Base-by-base conservation (phyloP, 2,113 vertebrate genomes). In the Stegastes partitus region DNA sequence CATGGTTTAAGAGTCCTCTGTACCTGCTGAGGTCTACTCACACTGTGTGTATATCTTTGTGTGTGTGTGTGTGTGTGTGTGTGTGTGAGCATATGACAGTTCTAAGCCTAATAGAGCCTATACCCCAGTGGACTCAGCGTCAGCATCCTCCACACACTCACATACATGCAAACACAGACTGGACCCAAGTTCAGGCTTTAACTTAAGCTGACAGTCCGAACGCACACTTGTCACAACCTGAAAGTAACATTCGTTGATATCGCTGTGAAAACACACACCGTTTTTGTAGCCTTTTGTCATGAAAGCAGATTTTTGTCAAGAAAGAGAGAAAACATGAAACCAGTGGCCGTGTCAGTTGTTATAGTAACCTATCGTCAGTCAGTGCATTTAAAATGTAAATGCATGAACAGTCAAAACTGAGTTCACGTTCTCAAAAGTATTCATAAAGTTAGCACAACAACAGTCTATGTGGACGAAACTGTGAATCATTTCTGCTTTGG, bases 201-300 rank as follows among this genome's bases (percentile, higher is more conserved):
- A 90, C 51, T 49, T 21, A 58, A 85, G 11, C 74, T 72, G 84
- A 50, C 25, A 83, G 79, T 54, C 31, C 31, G 56, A 78, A 37
- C 25, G 50, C 62, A 73, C 59, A 81, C 85, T 64, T 79, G 75
- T 74, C 71, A 81, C n/a, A 66, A 49, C 75, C 23, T 66, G 68
- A 42, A 59, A 61, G 26, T 59, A 68, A 72, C 68, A 58, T 84
- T 42, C 22, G 59, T 42, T 26, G 50, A 85, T 70, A 22, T 70
- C 62, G 44, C 65, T 45, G 22, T 37, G 59, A 63, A 56, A 45
- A 47, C 34, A 69, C 25, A 15, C 45, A 62, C 73, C 49, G 4
- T 2, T 21, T 25, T 74, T 66, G 26, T 18, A 59, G 31, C 57
- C 14, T 67, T 85, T 57, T 26, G 42, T 59, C 59, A 84, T 39